phyloP scores from a whole-genome alignment of 1,140 invertebrate species.

The Gryllus bimaculatus region DNA sequence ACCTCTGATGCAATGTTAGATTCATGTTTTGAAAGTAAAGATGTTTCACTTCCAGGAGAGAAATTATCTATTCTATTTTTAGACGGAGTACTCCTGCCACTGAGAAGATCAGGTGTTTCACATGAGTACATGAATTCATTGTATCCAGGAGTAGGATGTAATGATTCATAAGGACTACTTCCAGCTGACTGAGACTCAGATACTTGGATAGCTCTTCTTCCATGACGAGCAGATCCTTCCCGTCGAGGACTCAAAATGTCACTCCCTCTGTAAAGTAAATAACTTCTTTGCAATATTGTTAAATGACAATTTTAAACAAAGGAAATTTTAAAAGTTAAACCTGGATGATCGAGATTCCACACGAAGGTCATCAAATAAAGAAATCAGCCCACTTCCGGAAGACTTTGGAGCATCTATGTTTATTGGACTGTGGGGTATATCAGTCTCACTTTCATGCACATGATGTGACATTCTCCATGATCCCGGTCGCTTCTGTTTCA shows the following conservation, averaged over 20 bases:
- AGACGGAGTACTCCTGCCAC: not conserved
- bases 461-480: constrained; percentile 14
- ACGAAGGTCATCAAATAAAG: not conserved
- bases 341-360: not conserved
- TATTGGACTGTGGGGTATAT: not conserved
- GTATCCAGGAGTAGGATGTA: not conserved
- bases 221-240: constrained; percentile 16
- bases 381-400: not conserved
- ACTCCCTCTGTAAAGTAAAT: constrained; percentile 2
- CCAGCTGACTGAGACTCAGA: constrained; percentile 12
- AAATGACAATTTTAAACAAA: not conserved
- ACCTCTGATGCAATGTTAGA: not conserved
- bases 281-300: not conserved
- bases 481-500: constrained; percentile 13
- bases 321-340: not conserved
- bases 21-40: not conserved
- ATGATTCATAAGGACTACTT: constrained; percentile 14
- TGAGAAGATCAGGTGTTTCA: not conserved
- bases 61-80: not conserved
- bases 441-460: not conserved
- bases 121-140: not conserved
- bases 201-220: constrained; percentile 9
- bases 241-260: not conserved
- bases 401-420: not conserved
- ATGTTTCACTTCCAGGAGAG: not conserved